These are phyloP conservation scores for Rhamnusium bicolor DNA, from an alignment of 2,888 invertebrate genomes.

Conservation along the genomic window DNA sequence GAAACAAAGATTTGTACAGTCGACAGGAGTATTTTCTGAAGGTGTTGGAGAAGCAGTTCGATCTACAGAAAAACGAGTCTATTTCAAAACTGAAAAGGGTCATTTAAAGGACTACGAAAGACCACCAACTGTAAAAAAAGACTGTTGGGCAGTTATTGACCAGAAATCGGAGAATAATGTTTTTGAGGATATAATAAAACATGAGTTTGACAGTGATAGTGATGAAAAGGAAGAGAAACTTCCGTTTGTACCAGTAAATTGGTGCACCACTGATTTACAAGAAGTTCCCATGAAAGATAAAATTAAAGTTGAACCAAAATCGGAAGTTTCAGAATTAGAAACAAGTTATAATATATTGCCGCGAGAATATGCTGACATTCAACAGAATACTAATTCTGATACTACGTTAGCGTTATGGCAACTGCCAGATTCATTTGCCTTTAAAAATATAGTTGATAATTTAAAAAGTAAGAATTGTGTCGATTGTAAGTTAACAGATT, in stretches of 20 bases:
- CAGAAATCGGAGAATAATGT: conserved; percentile 27
- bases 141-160: neutral
- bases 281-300: conserved; percentile 28
- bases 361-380: conserved; percentile 48
- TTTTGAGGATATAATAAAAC: conserved; percentile 31
- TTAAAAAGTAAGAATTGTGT: conserved; percentile 6
- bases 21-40: conserved; percentile 47
- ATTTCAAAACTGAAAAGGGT: neutral
- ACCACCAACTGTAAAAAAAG: conserved; percentile 16
- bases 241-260: conserved; percentile 34
- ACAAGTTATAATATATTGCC: conserved; percentile 34
- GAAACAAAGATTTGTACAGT: conserved; percentile 45
- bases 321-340: neutral
- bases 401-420: conserved; percentile 62
- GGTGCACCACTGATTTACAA: conserved; percentile 23
- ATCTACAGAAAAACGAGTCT: neutral
- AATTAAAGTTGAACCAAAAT: conserved; percentile 9
- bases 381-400: conserved; percentile 59
- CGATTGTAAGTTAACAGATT: conserved; percentile 41
- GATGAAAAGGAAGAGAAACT: conserved; percentile 39
- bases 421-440: conserved; percentile 66
- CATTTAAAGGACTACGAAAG: neutral
- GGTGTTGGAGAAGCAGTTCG: conserved; percentile 34
- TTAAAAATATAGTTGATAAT: conserved; percentile 29
- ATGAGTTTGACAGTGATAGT: conserved; percentile 32